Conservation (phyloP, 2,113 vertebrate species). For the Leptobrachium ailaonicum region DNA sequence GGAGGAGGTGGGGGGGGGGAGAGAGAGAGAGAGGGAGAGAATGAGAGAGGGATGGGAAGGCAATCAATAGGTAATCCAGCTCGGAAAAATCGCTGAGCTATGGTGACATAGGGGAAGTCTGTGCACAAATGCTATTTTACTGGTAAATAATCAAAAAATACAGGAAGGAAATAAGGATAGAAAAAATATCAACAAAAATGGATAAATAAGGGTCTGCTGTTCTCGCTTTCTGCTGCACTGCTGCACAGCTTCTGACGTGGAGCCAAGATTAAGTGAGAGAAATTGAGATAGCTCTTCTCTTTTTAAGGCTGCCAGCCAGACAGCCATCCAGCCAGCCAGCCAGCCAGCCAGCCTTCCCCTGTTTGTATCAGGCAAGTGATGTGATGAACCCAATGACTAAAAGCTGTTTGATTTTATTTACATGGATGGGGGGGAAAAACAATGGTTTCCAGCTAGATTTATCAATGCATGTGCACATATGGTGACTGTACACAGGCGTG, state of each 20-base stretch:
- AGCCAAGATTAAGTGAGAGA: slow-evolving; percentile 88
- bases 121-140: slow-evolving; percentile 66
- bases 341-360: slow-evolving; percentile 67
- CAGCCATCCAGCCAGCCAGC: slow-evolving; percentile 64
- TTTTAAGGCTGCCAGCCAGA: slow-evolving; percentile 72
- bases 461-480: slow-evolving; percentile 6
- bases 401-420: slow-evolving; percentile 54
- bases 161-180: neutral
- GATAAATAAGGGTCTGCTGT: slow-evolving; percentile 64
- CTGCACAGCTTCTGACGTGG: slow-evolving; percentile 89
- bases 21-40: too few species aligned
- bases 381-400: slow-evolving; percentile 52
- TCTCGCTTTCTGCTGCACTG: slow-evolving; percentile 87
- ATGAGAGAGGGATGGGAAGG: slow-evolving; percentile 24
- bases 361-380: slow-evolving; percentile 67
- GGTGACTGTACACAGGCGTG: neutral
- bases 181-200: too few species aligned
- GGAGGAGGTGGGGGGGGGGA: slow-evolving; percentile 51
- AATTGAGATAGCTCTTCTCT: slow-evolving; percentile 74
- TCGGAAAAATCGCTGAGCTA: slow-evolving; percentile 58
- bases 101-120: slow-evolving; percentile 64
- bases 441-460: slow-evolving; percentile 56
- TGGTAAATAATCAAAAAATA: slow-evolving; percentile 42
- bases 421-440: slow-evolving; percentile 24
- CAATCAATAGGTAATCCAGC: slow-evolving; percentile 73